A percentile compares a stretch with the other conserved stretches of the same genome.
phyloP scores from a whole-genome alignment of 2,888 invertebrate species.

The Hirtodrosophila duncani region DNA sequence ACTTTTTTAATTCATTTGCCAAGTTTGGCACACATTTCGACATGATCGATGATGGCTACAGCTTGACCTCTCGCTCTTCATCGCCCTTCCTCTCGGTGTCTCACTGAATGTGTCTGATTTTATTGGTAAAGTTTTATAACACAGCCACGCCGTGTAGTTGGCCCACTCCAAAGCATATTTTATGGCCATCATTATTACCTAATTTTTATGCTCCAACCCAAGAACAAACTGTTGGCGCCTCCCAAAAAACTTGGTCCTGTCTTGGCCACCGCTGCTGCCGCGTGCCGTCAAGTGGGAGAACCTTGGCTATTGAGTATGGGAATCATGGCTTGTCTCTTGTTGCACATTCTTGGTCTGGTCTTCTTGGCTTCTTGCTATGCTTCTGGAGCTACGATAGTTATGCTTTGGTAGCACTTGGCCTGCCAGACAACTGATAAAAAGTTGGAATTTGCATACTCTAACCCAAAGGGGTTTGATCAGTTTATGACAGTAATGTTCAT shows the following conservation, averaged over 20 bases:
- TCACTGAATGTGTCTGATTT: conserved; percentile 56
- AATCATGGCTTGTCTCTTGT: too few species aligned
- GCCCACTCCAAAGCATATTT: conserved; percentile 62
- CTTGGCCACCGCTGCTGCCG: conserved; percentile 1
- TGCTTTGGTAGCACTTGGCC: conserved; percentile 19
- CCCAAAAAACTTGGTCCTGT: conserved; percentile 51
- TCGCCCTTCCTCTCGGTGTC: too few species aligned
- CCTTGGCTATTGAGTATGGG: not conserved
- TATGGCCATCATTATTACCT: conserved; percentile 72
- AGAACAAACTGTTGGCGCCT: conserved; percentile 27
- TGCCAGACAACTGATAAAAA: conserved; percentile 63
- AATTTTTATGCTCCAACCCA: conserved; percentile 60
- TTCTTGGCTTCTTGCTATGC: conserved; percentile 19
- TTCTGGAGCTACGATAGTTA: conserved; percentile 1
- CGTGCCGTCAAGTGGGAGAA: too few species aligned
- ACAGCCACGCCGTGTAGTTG: not conserved
- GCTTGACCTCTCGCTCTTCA: conserved; percentile 66
- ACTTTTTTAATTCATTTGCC: conserved; percentile 67
- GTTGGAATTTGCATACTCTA: too few species aligned
- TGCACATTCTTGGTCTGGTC: conserved; percentile 46
- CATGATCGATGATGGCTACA: conserved; percentile 62
- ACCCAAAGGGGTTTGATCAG: too few species aligned
- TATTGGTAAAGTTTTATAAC: conserved; percentile 66
- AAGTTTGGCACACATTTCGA: conserved; percentile 47
- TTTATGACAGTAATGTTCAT: too few species aligned